These are phyloP conservation scores for Polyergus mexicanus DNA, from an alignment of 1,140 invertebrate genomes.

Conservation along the genomic window DNA sequence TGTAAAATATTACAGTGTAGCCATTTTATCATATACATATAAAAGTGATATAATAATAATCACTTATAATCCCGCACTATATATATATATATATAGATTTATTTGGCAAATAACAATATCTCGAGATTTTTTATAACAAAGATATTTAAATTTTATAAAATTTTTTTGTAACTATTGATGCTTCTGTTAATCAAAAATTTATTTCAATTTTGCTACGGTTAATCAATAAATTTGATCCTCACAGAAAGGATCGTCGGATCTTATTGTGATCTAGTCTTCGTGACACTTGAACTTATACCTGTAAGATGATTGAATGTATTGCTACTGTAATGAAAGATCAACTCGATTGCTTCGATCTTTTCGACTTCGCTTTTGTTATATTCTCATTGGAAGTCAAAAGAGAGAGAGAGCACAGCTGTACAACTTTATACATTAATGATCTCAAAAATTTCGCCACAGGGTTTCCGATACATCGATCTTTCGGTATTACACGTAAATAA, in stretches of 20 bases:
- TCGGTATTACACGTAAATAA: constrained; percentile 15
- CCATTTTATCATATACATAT: not conserved
- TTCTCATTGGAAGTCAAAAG: not conserved
- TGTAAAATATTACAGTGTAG: not conserved
- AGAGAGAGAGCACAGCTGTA: not conserved
- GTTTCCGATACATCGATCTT: constrained; percentile 1
- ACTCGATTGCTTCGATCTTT: constrained; percentile 6
- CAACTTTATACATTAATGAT: constrained; percentile 25
- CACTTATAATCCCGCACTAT: not conserved
- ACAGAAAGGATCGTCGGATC: constrained; percentile 6
- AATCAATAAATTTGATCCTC: constrained; percentile 32
- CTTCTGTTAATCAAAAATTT: no score
- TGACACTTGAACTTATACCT: constrained; percentile 32
- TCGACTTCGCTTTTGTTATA: not conserved
- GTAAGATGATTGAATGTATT: not conserved
- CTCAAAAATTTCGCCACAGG: not conserved
- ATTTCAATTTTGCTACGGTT: not conserved
- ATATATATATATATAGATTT: no score
- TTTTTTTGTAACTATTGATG: no score
- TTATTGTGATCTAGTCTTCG: constrained; percentile 8
- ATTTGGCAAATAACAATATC: not conserved
- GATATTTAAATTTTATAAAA: no score
- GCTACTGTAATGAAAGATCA: constrained; percentile 34
- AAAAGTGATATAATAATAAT: no score
- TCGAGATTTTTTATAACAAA: not conserved